Conservation (phyloP, 2,888 invertebrate genomes). For the Emmelina monodactyla region DNA sequence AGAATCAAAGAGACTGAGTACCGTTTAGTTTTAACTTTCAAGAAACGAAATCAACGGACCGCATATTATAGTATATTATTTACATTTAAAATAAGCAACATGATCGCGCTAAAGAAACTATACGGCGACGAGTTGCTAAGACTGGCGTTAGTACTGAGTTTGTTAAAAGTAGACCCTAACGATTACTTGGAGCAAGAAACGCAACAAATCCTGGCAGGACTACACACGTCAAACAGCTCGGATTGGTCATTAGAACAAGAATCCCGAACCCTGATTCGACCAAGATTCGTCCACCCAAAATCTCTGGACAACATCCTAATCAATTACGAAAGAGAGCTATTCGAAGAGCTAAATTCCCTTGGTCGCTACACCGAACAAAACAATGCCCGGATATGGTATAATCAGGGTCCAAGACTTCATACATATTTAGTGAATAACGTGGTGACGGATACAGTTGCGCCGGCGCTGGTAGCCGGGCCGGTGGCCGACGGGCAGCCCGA, state of each 20-base stretch:
- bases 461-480: constrained; percentile 35
- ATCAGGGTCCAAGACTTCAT: constrained; percentile 42
- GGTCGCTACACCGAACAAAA: constrained; percentile 52
- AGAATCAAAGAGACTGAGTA: constrained; percentile 22
- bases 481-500: constrained; percentile 30
- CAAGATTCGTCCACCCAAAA: constrained; percentile 74
- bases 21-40: constrained; percentile 11
- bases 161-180: constrained; percentile 79
- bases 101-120: constrained; percentile 84
- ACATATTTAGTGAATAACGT: constrained; percentile 60
- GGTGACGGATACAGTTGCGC: constrained; percentile 50
- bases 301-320: constrained; percentile 74
- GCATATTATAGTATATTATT: constrained; percentile 3
- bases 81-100: constrained; percentile 27
- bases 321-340: constrained; percentile 76
- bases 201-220: constrained; percentile 59
- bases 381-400: constrained; percentile 54
- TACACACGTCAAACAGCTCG: constrained; percentile 71
- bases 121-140: constrained; percentile 84
- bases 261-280: constrained; percentile 63
- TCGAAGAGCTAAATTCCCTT: constrained; percentile 76
- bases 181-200: constrained; percentile 69
- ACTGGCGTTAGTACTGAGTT: constrained; percentile 80
- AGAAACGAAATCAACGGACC: constrained; percentile 3
- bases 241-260: constrained; percentile 71